A percentile compares a stretch with the other conserved stretches of the same genome.
Evolutionary conservation across 2,888 invertebrate genomes (phyloP).

Genomic region (Dusona sp.): DNA sequence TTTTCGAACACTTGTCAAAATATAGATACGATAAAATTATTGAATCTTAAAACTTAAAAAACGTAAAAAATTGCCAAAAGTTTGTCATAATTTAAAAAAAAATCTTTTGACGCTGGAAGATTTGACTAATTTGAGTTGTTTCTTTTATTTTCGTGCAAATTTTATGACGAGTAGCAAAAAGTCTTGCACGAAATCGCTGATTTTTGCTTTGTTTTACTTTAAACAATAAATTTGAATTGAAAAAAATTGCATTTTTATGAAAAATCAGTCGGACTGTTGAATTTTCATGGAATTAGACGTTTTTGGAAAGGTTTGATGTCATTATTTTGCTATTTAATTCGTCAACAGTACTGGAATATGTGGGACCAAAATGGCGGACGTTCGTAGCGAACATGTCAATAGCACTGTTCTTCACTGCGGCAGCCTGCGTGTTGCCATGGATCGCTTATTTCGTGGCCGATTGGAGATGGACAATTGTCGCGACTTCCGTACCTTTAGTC

Average conservation of each 20-base stretch:
- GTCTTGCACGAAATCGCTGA: neutral
- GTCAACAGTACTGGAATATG: slow-evolving; percentile 92
- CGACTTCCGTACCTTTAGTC: slow-evolving; percentile 91
- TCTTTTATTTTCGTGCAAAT: too few species aligned
- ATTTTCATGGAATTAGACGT: neutral
- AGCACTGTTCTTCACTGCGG: slow-evolving; percentile 94
- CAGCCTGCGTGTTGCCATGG: slow-evolving; percentile 93
- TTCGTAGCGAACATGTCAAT: slow-evolving; percentile 97
- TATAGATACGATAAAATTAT: too few species aligned
- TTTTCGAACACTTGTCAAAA: too few species aligned
- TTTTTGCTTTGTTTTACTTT: neutral
- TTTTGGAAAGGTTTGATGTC: neutral
- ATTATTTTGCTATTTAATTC: neutral
- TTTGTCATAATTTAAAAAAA: too few species aligned
- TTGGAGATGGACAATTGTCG: slow-evolving; percentile 92
- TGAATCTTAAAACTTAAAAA: neutral
- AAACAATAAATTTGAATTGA: neutral
- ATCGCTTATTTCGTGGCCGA: slow-evolving; percentile 92
- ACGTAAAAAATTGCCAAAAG: neutral
- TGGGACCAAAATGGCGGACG: slow-evolving; percentile 95
- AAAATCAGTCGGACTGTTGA: neutral
- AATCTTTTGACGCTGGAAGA: too few species aligned
- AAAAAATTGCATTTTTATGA: neutral
- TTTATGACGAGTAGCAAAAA: neutral
- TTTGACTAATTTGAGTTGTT: too few species aligned